Conservation (phyloP, 1,140 invertebrate genomes). For the Cydia pomonella region DNA sequence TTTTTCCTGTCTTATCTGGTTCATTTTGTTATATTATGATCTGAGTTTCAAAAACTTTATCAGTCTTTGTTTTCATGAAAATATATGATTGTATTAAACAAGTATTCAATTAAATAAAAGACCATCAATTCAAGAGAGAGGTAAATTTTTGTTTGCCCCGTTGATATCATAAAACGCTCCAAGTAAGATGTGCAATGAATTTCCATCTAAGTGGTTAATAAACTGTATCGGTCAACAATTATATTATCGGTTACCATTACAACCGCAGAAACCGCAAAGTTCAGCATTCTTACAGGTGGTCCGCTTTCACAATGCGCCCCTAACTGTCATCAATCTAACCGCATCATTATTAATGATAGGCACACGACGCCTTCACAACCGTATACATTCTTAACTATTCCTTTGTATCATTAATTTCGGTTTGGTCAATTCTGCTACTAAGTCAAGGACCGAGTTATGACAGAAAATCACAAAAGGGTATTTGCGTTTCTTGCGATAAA, state of each 20-base stretch:
- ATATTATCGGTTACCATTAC: constrained; percentile 2
- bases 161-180: too few species aligned
- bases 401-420: constrained; percentile 6
- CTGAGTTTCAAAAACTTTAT: background rate
- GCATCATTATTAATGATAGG: constrained; percentile 31
- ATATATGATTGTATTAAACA: too few species aligned
- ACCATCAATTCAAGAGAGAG: too few species aligned
- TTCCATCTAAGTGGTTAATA: background rate
- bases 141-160: too few species aligned
- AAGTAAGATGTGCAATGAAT: background rate
- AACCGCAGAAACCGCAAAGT: constrained; percentile 20
- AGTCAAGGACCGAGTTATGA: constrained; percentile 24
- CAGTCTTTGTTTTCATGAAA: background rate
- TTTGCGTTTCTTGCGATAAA: background rate
- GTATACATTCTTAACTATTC: constrained; percentile 25
- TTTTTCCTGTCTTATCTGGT: background rate
- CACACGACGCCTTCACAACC: background rate
- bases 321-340: constrained; percentile 37
- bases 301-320: constrained; percentile 35
- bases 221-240: background rate
- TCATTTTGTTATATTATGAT: background rate
- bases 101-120: too few species aligned
- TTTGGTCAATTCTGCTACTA: constrained; percentile 8
- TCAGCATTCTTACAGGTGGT: constrained; percentile 34
- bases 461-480: constrained; percentile 5